Evolutionary conservation across 2,888 invertebrate genomes (phyloP), one percentile per base, ranked within the genome.

Genomic region (Cantharis lateralis): DNA sequence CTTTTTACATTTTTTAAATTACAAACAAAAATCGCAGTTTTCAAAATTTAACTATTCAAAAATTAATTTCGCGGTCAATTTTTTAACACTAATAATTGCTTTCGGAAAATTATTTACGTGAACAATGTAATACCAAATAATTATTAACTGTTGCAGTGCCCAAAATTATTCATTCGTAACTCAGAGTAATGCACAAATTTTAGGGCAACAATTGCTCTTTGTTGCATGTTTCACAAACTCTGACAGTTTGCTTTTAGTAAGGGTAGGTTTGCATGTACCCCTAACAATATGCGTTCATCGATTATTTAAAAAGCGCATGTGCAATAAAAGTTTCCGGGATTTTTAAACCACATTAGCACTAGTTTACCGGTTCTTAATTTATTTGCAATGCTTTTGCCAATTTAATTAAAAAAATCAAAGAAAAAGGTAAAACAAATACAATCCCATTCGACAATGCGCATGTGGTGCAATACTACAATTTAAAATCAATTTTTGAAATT

Each of bases 231-330:
- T 80, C 81, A 80, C 80, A 82, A 82, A 84, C 84, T 85, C 81
- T 78, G 81, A 81, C 83, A 82, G 81, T 83, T 82, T 78, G 82
- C 80, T 83, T 80, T 83, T 78, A 81, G 81, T 80, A 82, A 81
- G 84, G 84, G 84, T 82, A 82, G 83, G 83, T 84, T 83, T 82
- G 81, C 81, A 82, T 83, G 82, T 82, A 82, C 80, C 80, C 81
- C 82, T 82, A 81, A 80, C 76, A 71, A 78, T 77, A 75, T 78
- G 75, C 72, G 74, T 64, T 63, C 78, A 81, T 81, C 75, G 82
- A 81, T 82, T 81, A 77, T 75, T 73, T 69, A 32, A 64, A 72
- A 72, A 66, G 78, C 74, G 80, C 79, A 78, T 78, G 79, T 79
- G 78, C 78, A 68, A 71, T 74, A 68, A 71, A 74, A 70, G 73